Percentiles rank a stretch among this genome's conserved stretches.
These are phyloP conservation scores for Zapus hudsonius DNA, from an alignment of 2,113 vertebrate species.

Conservation along the genomic window DNA sequence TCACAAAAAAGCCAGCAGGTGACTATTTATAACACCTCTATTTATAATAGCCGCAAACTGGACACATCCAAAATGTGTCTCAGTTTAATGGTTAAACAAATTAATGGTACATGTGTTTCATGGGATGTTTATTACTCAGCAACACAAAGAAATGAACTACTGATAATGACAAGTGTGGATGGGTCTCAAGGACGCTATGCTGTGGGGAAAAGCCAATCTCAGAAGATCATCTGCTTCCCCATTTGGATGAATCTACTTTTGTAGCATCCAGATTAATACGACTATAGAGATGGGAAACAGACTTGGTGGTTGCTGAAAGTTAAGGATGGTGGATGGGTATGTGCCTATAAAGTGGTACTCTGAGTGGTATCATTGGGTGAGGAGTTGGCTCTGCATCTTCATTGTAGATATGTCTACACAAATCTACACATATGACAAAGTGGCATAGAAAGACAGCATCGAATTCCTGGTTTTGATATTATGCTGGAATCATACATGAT, in stretches of 20 bases:
- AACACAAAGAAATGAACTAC: neutral
- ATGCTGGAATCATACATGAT: neutral
- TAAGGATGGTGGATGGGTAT: neutral
- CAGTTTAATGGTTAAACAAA: neutral
- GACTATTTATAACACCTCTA: neutral
- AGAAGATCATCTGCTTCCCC: neutral
- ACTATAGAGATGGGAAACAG: neutral
- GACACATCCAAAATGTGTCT: slow-evolving; percentile 2
- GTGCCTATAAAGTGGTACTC: neutral
- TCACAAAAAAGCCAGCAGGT: neutral
- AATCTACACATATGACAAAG: neutral
- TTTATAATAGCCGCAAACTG: neutral
- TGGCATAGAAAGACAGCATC: neutral
- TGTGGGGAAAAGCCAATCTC: neutral
- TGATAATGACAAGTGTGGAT: neutral
- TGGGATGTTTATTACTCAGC: neutral
- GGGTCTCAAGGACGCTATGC: neutral
- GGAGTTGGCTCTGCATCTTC: neutral
- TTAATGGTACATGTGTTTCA: neutral
- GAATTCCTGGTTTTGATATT: neutral
- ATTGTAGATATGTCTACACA: neutral
- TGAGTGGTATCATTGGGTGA: neutral
- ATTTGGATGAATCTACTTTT: neutral
- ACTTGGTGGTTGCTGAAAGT: neutral
- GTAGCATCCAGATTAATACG: neutral